Conservation (phyloP, 2,797 vertebrate species). For the Percopsis omiscomaycus region DNA sequence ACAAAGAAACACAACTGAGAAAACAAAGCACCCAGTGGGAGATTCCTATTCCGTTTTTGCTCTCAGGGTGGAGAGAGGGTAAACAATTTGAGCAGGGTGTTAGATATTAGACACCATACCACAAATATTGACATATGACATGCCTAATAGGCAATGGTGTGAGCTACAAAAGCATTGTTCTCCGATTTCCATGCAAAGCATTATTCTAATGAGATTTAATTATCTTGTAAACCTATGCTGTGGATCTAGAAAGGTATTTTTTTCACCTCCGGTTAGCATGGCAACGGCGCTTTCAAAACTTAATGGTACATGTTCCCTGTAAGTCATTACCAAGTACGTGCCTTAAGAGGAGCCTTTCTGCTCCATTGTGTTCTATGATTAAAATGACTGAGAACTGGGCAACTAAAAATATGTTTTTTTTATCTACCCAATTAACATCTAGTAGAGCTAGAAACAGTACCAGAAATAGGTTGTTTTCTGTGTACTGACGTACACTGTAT, state of each 20-base stretch:
- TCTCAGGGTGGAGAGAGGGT: neutral
- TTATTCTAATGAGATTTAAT: neutral
- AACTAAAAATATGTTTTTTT: slow-evolving; percentile 27
- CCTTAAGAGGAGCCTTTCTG: slow-evolving; percentile 48
- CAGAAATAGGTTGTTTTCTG: slow-evolving; percentile 5
- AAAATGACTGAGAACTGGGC: slow-evolving; percentile 21
- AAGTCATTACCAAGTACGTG: slow-evolving; percentile 48
- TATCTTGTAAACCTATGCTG: neutral
- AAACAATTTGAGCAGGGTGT: neutral
- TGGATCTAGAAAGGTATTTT: neutral
- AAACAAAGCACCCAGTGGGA: neutral
- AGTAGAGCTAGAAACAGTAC: slow-evolving; percentile 19
- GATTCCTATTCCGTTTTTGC: neutral
- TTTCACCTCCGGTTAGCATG: slow-evolving; percentile 41
- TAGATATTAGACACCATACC: neutral
- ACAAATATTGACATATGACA: slow-evolving; percentile 1
- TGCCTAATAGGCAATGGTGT: neutral
- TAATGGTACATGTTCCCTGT: slow-evolving; percentile 46
- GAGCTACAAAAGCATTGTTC: neutral
- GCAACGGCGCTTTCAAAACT: slow-evolving; percentile 47
- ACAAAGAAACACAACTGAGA: neutral
- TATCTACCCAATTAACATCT: slow-evolving; percentile 37
- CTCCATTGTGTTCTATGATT: slow-evolving; percentile 56
- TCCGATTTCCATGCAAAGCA: neutral
- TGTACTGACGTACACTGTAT: slow-evolving; percentile 6